phyloP scores from a whole-genome alignment of 92 coral and sea anemone species.

The Isaurus tuberculatus region DNA sequence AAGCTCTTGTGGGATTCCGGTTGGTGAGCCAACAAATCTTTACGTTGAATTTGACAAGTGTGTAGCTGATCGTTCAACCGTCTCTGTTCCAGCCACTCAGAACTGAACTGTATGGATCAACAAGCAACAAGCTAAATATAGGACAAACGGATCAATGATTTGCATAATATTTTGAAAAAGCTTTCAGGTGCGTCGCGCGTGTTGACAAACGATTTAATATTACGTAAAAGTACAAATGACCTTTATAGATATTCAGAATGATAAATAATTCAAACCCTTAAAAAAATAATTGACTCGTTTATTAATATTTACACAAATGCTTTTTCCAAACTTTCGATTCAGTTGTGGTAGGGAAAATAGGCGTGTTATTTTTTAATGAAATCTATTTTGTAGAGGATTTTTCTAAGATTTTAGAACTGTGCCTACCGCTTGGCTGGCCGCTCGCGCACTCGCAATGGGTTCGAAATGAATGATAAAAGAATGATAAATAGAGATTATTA shows the following conservation, averaged over 20 bases:
- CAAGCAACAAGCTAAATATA: background rate
- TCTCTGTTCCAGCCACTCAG: background rate
- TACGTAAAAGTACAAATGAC: slow-evolving; percentile 38
- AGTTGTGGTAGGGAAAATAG: no score
- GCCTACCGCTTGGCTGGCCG: no score
- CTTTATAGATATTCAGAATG: slow-evolving; percentile 12
- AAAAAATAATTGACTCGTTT: background rate
- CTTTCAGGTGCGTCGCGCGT: slow-evolving; percentile 25
- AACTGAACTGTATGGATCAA: slow-evolving; percentile 21
- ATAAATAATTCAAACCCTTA: slow-evolving; percentile 23
- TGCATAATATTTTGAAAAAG: slow-evolving; percentile 41
- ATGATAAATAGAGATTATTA: no score
- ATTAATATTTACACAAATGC: background rate
- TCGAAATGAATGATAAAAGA: no score
- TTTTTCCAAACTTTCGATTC: no score
- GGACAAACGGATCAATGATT: slow-evolving; percentile 43
- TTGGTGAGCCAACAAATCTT: background rate
- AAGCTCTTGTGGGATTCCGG: background rate
- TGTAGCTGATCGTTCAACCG: background rate
- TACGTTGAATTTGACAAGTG: background rate
- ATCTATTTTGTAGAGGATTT: no score
- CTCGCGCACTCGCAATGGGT: no score
- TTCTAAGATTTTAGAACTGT: no score
- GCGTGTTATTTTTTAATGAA: no score
- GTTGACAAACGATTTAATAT: slow-evolving; percentile 14